Conservation (phyloP, 2,888 invertebrate species). For the Epinotia demarniana region DNA sequence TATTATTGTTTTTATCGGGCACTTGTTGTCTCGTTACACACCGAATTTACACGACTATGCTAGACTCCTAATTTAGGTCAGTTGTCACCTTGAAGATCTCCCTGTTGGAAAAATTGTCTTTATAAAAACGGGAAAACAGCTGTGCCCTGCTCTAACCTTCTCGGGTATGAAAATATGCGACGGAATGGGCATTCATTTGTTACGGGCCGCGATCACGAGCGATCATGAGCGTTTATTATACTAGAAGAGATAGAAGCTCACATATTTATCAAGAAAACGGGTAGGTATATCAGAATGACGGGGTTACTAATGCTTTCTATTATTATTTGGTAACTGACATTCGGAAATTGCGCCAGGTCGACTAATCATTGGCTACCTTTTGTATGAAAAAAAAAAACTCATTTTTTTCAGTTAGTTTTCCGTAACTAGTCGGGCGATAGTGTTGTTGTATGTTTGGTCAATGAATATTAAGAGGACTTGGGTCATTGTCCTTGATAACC, state of each 20-base stretch:
- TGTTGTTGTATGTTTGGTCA: no score
- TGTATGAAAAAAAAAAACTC: no score
- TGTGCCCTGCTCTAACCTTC: not conserved
- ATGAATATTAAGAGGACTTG: no score
- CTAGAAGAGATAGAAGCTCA: constrained; percentile 10
- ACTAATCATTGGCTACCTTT: no score
- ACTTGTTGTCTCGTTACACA: not conserved
- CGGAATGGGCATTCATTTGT: constrained; percentile 24
- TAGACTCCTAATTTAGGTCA: not conserved
- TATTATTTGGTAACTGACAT: not conserved
- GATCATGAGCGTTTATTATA: constrained; percentile 24
- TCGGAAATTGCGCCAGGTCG: no score
- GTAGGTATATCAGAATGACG: not conserved
- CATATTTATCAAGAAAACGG: not conserved
- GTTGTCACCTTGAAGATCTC: not conserved
- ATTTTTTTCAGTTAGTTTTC: no score
- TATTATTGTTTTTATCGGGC: not conserved
- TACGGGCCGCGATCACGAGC: constrained; percentile 14
- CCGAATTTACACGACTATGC: not conserved
- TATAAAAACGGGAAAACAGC: not conserved
- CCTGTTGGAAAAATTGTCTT: not conserved
- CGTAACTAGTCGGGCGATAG: no score
- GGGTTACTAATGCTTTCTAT: not conserved
- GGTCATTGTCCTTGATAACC: no score
- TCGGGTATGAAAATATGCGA: constrained; percentile 12